Evolutionary conservation across 1,140 invertebrate species (phyloP).

Genomic region (Colletes latitarsis): DNA sequence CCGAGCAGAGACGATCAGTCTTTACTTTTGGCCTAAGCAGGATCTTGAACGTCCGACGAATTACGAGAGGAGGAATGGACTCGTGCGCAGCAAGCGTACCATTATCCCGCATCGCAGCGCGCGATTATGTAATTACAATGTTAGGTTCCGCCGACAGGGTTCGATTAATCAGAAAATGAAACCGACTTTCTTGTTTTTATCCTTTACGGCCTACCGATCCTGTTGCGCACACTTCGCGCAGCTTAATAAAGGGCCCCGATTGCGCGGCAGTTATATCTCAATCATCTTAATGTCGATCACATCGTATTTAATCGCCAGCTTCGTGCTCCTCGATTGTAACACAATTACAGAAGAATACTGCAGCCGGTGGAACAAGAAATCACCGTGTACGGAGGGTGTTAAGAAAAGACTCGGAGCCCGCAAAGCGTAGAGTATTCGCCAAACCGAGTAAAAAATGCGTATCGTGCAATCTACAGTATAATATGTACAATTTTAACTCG

Average conservation of each 20-base stretch:
- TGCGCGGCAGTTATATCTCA: slow-evolving; percentile 30
- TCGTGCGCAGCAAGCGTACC: slow-evolving; percentile 23
- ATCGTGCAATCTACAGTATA: too few relatives aligned
- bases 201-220: neutral
- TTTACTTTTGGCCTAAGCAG: neutral
- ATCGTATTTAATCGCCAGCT: slow-evolving; percentile 26
- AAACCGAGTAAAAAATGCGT: too few relatives aligned
- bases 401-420: too few relatives aligned
- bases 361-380: too few relatives aligned
- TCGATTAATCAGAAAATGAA: slow-evolving; percentile 57
- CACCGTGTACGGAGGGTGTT: too few relatives aligned
- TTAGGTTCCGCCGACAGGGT: slow-evolving; percentile 23
- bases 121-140: slow-evolving; percentile 56
- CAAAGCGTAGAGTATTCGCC: too few relatives aligned
- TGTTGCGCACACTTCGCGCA: neutral
- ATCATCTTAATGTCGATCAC: slow-evolving; percentile 34
- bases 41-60: slow-evolving; percentile 18
- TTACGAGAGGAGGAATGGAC: slow-evolving; percentile 14
- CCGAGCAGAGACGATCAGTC: neutral
- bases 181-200: slow-evolving; percentile 11
- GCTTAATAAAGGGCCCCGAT: slow-evolving; percentile 30
- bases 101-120: slow-evolving; percentile 48
- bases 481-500: too few relatives aligned
- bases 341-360: neutral
- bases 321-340: neutral